phyloP scores from a whole-genome alignment of 2,888 invertebrate genomes.

The Encarsia formosa region DNA sequence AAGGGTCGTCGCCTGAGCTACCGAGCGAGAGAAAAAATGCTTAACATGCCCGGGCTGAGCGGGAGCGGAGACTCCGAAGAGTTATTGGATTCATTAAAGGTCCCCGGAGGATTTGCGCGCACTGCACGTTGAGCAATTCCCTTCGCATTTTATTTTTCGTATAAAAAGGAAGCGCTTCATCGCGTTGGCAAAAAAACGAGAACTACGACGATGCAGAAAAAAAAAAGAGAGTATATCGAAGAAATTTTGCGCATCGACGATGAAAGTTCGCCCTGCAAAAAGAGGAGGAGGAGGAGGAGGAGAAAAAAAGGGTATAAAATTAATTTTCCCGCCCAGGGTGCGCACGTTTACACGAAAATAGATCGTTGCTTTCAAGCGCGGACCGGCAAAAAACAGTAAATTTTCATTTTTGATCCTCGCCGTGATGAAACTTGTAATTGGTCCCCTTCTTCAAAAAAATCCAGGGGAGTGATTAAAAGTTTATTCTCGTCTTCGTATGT shows the following conservation, averaged over 20 bases:
- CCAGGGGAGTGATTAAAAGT: too few species aligned
- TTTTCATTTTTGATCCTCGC: not conserved
- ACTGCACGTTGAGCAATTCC: slow-evolving; percentile 13
- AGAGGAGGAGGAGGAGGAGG: not conserved
- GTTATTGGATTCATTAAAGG: slow-evolving; percentile 28
- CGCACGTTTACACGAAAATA: not conserved
- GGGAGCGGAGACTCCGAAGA: slow-evolving; percentile 13
- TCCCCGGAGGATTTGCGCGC: slow-evolving; percentile 10
- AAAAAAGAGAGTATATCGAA: not conserved
- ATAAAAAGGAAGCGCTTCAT: slow-evolving; percentile 5
- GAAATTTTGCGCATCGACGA: slow-evolving; percentile 14
- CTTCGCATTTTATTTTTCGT: slow-evolving; percentile 19
- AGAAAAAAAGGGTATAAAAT: not conserved
- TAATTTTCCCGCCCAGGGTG: slow-evolving; percentile 7
- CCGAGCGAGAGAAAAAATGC: slow-evolving; percentile 12
- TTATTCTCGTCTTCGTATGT: too few species aligned
- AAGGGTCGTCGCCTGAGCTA: not conserved
- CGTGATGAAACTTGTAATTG: too few species aligned
- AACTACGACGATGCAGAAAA: not conserved
- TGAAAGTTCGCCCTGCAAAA: slow-evolving; percentile 5
- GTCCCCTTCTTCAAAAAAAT: too few species aligned
- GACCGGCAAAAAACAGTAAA: not conserved
- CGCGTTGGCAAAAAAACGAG: not conserved
- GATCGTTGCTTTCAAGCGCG: not conserved
- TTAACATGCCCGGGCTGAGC: slow-evolving; percentile 10